A percentile compares a stretch with the other conserved stretches of the same genome.
These are phyloP conservation scores for Aramus guarauna DNA, from an alignment of 2,113 vertebrate genomes.

Conservation along the genomic window DNA sequence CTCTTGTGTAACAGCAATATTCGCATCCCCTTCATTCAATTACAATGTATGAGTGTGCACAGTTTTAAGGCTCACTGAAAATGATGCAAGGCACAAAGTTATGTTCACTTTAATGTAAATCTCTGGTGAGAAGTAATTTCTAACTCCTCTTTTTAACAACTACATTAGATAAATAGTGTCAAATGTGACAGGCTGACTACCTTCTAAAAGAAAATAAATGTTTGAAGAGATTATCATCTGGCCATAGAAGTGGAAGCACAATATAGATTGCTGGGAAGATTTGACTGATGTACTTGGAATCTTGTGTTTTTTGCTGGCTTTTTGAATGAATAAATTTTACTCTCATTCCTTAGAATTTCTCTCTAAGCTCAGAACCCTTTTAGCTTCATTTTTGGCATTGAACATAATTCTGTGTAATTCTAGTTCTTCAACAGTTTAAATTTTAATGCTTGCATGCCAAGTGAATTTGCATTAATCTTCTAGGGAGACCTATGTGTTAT, in stretches of 20 bases:
- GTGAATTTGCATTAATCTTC: background rate
- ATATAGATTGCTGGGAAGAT: background rate
- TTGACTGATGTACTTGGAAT: background rate
- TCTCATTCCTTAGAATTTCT: background rate
- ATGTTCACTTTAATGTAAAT: background rate
- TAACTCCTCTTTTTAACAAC: background rate
- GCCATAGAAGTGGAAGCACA: background rate
- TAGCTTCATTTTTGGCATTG: background rate
- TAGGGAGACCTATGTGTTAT: background rate
- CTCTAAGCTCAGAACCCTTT: background rate
- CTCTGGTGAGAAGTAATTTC: background rate
- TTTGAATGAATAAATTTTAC: background rate
- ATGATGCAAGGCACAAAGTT: background rate
- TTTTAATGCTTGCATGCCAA: background rate
- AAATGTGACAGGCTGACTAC: background rate
- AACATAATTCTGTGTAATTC: background rate
- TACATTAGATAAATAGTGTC: background rate
- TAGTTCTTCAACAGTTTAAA: background rate
- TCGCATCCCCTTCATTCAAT: background rate
- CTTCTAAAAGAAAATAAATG: background rate
- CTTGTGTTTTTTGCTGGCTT: background rate
- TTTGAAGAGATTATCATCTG: background rate
- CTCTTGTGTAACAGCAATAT: background rate
- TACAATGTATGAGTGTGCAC: background rate
- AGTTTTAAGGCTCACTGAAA: background rate